Conservation (phyloP, 2,888 invertebrate genomes). For the Sesia apiformis region DNA sequence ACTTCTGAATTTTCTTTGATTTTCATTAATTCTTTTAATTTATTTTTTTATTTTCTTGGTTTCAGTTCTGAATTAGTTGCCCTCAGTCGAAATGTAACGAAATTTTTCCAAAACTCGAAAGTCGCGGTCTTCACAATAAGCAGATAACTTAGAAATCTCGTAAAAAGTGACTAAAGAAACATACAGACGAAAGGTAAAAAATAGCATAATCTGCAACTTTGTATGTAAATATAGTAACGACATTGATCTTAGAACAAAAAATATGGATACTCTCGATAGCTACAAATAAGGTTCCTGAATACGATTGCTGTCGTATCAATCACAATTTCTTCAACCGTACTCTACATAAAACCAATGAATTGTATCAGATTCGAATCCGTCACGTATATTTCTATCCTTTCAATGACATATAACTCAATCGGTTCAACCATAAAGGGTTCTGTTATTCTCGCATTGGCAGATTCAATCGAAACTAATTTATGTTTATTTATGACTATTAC, state of each 20-base stretch:
- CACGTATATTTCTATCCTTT: slow-evolving; percentile 28
- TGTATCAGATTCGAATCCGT: slow-evolving; percentile 46
- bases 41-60: too few species aligned
- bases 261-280: not conserved
- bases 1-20: too few species aligned
- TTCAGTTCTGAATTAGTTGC: too few species aligned
- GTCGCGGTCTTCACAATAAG: too few species aligned
- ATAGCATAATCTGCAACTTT: not conserved
- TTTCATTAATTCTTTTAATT: too few species aligned
- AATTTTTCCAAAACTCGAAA: too few species aligned
- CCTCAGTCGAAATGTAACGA: too few species aligned
- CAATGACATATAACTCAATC: slow-evolving; percentile 57
- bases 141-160: too few species aligned
- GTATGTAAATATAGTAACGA: not conserved
- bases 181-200: not conserved
- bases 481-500: slow-evolving; percentile 33
- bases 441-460: slow-evolving; percentile 14
- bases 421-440: slow-evolving; percentile 27
- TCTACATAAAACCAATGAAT: slow-evolving; percentile 43
- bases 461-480: slow-evolving; percentile 29
- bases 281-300: slow-evolving; percentile 6
- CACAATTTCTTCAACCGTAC: slow-evolving; percentile 24
- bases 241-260: not conserved
- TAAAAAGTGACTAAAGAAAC: too few species aligned
- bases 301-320: slow-evolving; percentile 26